phyloP scores from a whole-genome alignment of 2,888 invertebrate genomes.

The Colostygia pectinataria region DNA sequence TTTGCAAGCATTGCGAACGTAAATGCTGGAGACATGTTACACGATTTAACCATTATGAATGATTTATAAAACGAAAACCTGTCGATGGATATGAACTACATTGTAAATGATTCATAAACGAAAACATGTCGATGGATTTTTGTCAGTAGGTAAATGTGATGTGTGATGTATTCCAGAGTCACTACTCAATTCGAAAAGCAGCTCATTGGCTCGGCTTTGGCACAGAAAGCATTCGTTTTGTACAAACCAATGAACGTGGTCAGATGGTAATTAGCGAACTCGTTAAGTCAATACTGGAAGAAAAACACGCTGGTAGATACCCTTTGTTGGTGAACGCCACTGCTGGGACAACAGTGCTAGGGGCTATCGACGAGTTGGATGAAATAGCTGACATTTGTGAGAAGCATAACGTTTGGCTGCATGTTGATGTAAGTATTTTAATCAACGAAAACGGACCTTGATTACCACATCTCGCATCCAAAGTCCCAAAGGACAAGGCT shows the following conservation, averaged over 20 bases:
- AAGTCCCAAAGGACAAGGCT: no score
- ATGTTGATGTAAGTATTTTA: constrained; percentile 87
- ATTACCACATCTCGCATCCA: no score
- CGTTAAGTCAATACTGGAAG: constrained; percentile 78
- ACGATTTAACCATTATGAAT: no score
- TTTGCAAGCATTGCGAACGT: no score
- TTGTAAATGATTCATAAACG: no score
- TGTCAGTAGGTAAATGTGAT: neutral
- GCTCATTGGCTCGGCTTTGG: constrained; percentile 94
- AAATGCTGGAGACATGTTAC: no score
- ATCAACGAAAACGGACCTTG: no score
- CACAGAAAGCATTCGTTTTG: constrained; percentile 85
- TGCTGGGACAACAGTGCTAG: constrained; percentile 92
- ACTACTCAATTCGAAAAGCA: constrained; percentile 92
- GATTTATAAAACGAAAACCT: no score
- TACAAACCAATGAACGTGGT: constrained; percentile 86
- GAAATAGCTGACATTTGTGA: constrained; percentile 87
- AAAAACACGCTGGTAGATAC: constrained; percentile 69
- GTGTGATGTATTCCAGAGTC: constrained; percentile 80
- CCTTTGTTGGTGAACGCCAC: constrained; percentile 90
- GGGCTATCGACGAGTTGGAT: constrained; percentile 90
- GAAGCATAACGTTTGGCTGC: constrained; percentile 89
- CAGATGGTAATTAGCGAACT: constrained; percentile 86
- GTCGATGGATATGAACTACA: no score
- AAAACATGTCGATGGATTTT: no score